Base-by-base conservation (phyloP, 2,888 invertebrate species). In the Calephelis perditalis region DNA sequence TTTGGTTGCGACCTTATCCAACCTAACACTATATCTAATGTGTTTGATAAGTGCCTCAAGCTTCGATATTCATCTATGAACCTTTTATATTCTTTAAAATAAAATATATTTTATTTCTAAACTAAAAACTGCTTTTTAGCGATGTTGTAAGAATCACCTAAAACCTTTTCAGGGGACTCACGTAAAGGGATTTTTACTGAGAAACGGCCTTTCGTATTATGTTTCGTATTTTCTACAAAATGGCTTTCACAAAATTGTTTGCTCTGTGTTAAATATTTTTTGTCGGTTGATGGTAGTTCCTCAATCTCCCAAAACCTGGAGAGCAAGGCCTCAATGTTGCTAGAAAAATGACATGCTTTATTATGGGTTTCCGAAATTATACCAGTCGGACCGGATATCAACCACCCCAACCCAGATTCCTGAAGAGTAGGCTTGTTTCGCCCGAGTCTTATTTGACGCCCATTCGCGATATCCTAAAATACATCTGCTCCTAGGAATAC, bases 391-490 rank as follows among this genome's bases (percentile, higher is more conserved):
- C 63, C 66, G 52, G 64, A 62, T 35, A 67, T 57, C 46, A 67
- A 55, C 65, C 67, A 65, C 7, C 67, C 67, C 15, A 65, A 43
- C 40, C 63, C 46, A 3, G 67, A 60, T 47, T 64, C 60, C 49
- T 56, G 60, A 11, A 67, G 36, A 12, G 56, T 62, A 26, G 66
- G 67, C 44, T 56, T 57, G 36, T 58, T 36, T 35, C 9, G 9
- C 8, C 67, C 65, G 44, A 65, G 56, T 56, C 44, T 61, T 9
- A 62, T 37, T 55, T 58, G 55, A 47, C 26, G 12, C n/a, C 60
- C 6, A 37, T 59, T 52, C 15, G 65, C 49, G 10, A 68, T n/a
- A n/a, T 63, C 63, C 66, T 65, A 68, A 49, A 68, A 68, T 11
- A 66, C 52, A 37, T 26, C 68, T 9, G 62, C 62, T 0, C 66